Percentiles rank a stretch among this genome's conserved stretches.
Evolutionary conservation across 35 echinoderm and acorn worm species (phyloP).

Genomic region (Lytechinus pictus): DNA sequence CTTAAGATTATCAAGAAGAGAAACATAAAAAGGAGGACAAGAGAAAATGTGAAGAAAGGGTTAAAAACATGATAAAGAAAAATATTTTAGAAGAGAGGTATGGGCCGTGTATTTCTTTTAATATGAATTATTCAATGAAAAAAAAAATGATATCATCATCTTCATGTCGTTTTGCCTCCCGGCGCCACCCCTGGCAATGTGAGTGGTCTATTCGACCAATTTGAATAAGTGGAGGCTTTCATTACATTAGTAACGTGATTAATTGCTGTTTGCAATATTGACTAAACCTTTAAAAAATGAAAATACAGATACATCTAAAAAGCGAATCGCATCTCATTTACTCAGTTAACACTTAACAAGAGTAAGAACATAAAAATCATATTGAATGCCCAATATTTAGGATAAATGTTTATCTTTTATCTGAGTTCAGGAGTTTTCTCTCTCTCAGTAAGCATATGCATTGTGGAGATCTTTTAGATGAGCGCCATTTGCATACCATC

Average conservation of each 20-base stretch:
- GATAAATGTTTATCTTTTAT: background rate
- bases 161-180: background rate
- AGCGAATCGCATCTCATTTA: background rate
- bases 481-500: conserved; percentile 63
- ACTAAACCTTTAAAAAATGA: background rate
- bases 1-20: too few relatives aligned
- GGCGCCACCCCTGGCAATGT: background rate
- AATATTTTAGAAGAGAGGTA: too few relatives aligned
- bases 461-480: conserved; percentile 67
- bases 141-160: too few relatives aligned
- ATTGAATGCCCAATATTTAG: background rate
- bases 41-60: too few relatives aligned
- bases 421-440: background rate
- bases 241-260: background rate
- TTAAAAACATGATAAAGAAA: too few relatives aligned
- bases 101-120: too few relatives aligned
- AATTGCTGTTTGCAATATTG: background rate
- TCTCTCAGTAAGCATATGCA: conserved; percentile 64
- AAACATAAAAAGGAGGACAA: too few relatives aligned
- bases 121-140: too few relatives aligned
- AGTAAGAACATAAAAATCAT: background rate
- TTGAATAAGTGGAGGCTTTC: background rate
- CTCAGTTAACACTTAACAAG: background rate
- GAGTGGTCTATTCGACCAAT: background rate
- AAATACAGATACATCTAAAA: background rate